A percentile compares a stretch with the other conserved stretches of the same genome.
phyloP scores from a whole-genome alignment of 2,113 vertebrate species.

The Tauraco erythrolophus region DNA sequence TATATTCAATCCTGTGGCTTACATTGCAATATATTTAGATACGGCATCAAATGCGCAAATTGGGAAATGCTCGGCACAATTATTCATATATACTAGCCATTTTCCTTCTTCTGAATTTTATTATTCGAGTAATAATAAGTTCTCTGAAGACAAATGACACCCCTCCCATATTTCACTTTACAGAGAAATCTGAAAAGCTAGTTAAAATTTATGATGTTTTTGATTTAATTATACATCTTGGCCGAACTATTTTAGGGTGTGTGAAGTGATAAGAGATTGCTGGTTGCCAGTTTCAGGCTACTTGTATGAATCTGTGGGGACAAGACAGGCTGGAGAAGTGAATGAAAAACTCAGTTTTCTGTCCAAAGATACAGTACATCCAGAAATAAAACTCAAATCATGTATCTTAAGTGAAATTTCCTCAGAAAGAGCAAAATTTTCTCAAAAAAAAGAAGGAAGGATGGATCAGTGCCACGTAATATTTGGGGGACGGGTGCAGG shows the following conservation, averaged over 20 bases:
- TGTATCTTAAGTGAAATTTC: background rate
- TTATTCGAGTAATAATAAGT: background rate
- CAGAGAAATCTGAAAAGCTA: background rate
- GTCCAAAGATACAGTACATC: background rate
- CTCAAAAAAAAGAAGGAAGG: background rate
- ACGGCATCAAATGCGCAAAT: background rate
- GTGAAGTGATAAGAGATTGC: background rate
- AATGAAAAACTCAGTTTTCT: background rate
- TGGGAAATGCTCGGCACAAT: background rate
- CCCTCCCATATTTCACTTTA: background rate
- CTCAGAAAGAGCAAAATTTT: background rate
- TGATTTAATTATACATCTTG: background rate
- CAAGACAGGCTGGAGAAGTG: background rate
- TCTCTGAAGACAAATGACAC: slow-evolving; percentile 11
- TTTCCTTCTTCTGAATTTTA: slow-evolving; percentile 11
- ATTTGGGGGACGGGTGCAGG: background rate
- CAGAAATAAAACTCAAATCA: background rate
- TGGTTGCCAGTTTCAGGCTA: background rate
- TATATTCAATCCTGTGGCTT: background rate
- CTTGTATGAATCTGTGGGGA: background rate
- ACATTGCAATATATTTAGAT: background rate
- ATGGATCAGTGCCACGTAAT: background rate
- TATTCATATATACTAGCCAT: slow-evolving; percentile 9
- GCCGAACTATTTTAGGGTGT: background rate
- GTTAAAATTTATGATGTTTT: background rate